Conservation (phyloP, 2,797 vertebrate species). For the Myiotriccus ornatus region DNA sequence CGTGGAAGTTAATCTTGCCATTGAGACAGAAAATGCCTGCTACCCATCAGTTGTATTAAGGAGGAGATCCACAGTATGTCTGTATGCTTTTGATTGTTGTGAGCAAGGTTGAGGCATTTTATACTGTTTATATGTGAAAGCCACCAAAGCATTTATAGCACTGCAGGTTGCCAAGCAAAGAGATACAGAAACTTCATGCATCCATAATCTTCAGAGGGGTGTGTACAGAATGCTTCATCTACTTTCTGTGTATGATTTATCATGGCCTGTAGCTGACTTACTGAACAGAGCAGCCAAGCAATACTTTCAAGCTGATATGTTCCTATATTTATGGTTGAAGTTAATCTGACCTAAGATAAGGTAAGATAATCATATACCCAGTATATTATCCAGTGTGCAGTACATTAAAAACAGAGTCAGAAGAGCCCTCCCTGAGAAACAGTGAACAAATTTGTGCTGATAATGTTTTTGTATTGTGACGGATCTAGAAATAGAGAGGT, state of each 20-base stretch:
- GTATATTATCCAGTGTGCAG: not conserved
- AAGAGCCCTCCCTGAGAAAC: not conserved
- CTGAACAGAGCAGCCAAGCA: not conserved
- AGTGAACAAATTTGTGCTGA: constrained; percentile 27
- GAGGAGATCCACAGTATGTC: not conserved
- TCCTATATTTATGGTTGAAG: not conserved
- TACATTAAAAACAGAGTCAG: constrained; percentile 33
- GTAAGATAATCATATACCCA: not conserved
- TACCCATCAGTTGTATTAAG: not conserved
- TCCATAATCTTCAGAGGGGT: not conserved
- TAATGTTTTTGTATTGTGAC: constrained; percentile 14
- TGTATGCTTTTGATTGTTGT: not conserved
- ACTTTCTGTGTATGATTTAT: not conserved
- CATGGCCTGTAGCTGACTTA: not conserved
- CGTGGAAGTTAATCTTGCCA: not conserved
- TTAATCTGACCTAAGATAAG: constrained; percentile 30
- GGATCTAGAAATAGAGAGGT: constrained; percentile 15
- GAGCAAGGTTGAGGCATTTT: not conserved
- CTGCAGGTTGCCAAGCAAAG: not conserved
- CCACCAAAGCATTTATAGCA: not conserved
- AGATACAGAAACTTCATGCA: not conserved
- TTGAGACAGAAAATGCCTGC: not conserved
- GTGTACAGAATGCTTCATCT: not conserved
- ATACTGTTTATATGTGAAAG: not conserved
- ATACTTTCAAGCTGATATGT: not conserved